Evolutionary conservation across 2,113 vertebrate species (phyloP), one percentile per base, ranked within the genome.

Genomic region (Apteryx owenii): DNA sequence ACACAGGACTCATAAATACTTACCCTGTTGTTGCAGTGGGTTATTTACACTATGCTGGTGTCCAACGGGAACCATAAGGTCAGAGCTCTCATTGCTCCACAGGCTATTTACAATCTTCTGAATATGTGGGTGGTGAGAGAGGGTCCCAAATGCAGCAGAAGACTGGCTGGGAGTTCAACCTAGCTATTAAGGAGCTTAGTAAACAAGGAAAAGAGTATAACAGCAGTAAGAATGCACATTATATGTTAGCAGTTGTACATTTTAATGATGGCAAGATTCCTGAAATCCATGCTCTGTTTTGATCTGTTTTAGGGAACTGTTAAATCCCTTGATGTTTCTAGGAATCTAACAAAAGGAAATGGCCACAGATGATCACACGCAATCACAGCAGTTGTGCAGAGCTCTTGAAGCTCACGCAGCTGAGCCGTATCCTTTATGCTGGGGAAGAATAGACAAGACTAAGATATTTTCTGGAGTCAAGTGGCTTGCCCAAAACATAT

Each of bases 71-170:
- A 66, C 36, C 1, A 1, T 89, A 82, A 92, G 89, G 91, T 90
- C 95, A 93, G 64, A 81, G 23, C 48, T 82, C 48, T 58, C 85
- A 91, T 58, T 87, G 90, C 66, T 95, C 53, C 62, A 77, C 26
- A 58, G 75, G 42, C 62, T 95, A 85, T 95, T 96, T 93, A 82
- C 87, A 93, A 48, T 26, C 50, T 91, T 96, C 75, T 89, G 62
- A 82, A 69, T 58, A 13, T 88, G 62, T 95, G 89, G 71, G 58
- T 95, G 66, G 62, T 88, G n/a, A 89, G 85, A 84, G 4, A 40
- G 23, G 36, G 36, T 96, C 79, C 68, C 76, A 84, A 78, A 78
- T 75, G 85, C 36, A 92, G 44, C 15, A 69, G 26, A 36, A 94
- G 36, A 85, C 20, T 66, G 23, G 9, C 44, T 79, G 22, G 26